Evolutionary conservation across 1,140 invertebrate genomes (phyloP), one percentile per base, ranked within the genome.

Genomic region (Megalonaias nervosa): DNA sequence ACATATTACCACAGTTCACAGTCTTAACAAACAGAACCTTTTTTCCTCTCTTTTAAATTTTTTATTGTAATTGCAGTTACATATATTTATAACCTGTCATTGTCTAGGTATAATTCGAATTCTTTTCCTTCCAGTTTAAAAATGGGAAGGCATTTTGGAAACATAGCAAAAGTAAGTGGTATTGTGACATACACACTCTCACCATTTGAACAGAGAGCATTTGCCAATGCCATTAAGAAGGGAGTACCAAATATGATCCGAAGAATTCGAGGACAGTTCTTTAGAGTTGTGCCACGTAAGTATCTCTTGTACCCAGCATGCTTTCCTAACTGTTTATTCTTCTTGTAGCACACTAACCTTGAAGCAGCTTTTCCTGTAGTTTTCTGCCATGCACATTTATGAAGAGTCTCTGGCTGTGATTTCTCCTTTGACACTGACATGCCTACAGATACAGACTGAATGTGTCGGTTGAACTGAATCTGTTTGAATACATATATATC

Each of bases 171-270:
- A 19, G 59, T 60, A 16, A 69, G 64, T 19, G 21, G 67, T 19
- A 17, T 68, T 19, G 67, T 75, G n/a, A 69, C 60, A 38, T 75
- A 62, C 64, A 67, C 67, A 57, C 17, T 75, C n/a, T 75, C 74
- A 58, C 67, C 74, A 69, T 75, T 62, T 70, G 74, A 75, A 60
- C 74, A 75, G 57, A 75, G 59, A 64, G 66, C 67, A n/a, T 75
- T 69, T 59, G 57, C 58, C 13, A 26, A 21, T 56, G 55, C 21
- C n/a, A 56, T 75, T 55, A 6, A 23, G 64, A 64, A 67, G 55
- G 64, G 64, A 16, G n/a, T 70, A 17, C 66, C 67, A 56, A 70
- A 62, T 38, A 23, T 57, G n/a, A 12, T 75, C 11, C 61, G 74
- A 61, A 26, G 74, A 48, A 48, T 75, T 6, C 17, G 57, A n/a